These are phyloP conservation scores for Therioaphis trifolii DNA, from an alignment of 2,888 invertebrate genomes.

Conservation along the genomic window DNA sequence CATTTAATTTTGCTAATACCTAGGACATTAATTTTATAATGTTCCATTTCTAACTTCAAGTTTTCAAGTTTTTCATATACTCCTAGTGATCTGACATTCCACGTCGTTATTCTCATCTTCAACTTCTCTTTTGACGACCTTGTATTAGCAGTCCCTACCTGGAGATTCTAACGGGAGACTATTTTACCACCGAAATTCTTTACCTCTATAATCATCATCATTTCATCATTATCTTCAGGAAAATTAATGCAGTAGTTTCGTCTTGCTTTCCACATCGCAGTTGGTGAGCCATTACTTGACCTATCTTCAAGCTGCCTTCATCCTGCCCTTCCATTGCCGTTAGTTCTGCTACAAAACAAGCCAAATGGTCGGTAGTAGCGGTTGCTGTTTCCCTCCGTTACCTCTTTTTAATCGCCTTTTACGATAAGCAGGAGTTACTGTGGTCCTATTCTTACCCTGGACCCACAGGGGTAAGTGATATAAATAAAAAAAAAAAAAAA, in stretches of 20 bases:
- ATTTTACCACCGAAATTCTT: no score
- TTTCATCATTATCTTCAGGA: constrained; percentile 29
- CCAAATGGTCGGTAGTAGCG: constrained; percentile 26
- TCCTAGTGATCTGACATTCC: constrained; percentile 28
- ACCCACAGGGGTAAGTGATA: no score
- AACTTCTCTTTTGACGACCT: constrained; percentile 18
- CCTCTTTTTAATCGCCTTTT: constrained; percentile 30
- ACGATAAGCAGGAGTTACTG: no score
- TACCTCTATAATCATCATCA: no score
- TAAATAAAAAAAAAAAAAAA: no score
- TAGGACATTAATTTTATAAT: constrained; percentile 21
- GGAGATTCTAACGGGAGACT: no score
- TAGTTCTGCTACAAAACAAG: constrained; percentile 28
- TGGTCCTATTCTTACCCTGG: no score
- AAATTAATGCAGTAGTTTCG: constrained; percentile 30
- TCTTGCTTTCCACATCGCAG: constrained; percentile 7
- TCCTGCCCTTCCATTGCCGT: no score
- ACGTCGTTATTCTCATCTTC: constrained; percentile 15
- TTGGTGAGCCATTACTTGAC: no score
- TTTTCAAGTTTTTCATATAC: constrained; percentile 31
- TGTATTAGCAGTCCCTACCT: constrained; percentile 31
- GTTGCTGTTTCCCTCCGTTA: constrained; percentile 27
- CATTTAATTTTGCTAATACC: constrained; percentile 31
- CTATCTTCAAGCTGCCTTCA: no score
- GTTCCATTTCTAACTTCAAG: constrained; percentile 31